Evolutionary conservation across 2,113 vertebrate genomes (phyloP), one percentile per base, ranked within the genome.

Genomic region (Oryzias curvinotus): DNA sequence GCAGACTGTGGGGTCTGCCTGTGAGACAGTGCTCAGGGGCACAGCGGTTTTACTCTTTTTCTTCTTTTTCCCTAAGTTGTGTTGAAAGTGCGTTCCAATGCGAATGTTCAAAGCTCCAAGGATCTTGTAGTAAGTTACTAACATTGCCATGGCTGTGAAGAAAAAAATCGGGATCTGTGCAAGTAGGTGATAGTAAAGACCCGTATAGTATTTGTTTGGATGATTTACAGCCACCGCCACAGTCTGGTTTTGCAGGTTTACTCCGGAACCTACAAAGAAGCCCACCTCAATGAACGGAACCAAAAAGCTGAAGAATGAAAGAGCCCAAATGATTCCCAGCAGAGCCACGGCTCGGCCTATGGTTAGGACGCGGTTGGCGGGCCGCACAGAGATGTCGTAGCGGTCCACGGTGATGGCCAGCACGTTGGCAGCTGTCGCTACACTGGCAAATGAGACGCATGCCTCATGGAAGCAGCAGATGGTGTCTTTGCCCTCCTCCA

Each of bases 131-230:
- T 98, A 98, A 2, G 97, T 98, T 62, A 97, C 94, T 44, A 98
- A 76, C 97, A 98, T 98, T 41, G 97, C 95, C 58, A 96, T 71
- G 14, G 94, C 94, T 5, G 97, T 98, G 84, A 97, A 96, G 79
- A 95, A 95, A 81, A 97, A 98, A 61, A 97, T 97, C 16, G 96
- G 97, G 49, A 98, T 97, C 89, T 98, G 96, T 42, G 96, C 95
- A 0, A 98, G 79, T 52, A 98, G 92, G 75, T 98, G 97, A 52
- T 98, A 98, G 83, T 98, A 97, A 91, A 98, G 92, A 65, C 96
- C 95, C 61, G 93, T 94, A 88, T 94, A 90, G 75, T 96, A 97
- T 72, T 95, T 92, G 0, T 95, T 92, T 45, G 89, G 86, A 62
- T 91, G 93, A 76, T 91, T 90, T 5, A 92, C 93, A 54, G 94